These are phyloP conservation scores for Periphyllus acericola DNA, from an alignment of 2,888 invertebrate genomes.

Conservation along the genomic window DNA sequence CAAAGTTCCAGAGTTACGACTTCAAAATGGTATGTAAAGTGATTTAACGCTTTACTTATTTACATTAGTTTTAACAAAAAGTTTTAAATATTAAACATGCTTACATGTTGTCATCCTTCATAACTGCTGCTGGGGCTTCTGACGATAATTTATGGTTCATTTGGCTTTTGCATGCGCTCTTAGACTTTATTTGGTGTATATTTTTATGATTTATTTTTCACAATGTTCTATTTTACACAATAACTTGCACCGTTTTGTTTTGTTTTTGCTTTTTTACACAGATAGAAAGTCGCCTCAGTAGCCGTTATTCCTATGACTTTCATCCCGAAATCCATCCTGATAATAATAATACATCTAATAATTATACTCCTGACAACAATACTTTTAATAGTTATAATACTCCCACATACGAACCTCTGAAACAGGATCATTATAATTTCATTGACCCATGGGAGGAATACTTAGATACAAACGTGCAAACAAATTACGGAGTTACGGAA, in stretches of 20 bases:
- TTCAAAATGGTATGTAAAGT: constrained; percentile 49
- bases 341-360: constrained; percentile 30
- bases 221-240: constrained; percentile 57
- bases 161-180: constrained; percentile 51
- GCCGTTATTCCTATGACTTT: constrained; percentile 63
- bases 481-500: not conserved
- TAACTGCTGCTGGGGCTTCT: constrained; percentile 61
- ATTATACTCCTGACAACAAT: constrained; percentile 32
- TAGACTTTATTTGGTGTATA: constrained; percentile 34
- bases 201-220: constrained; percentile 47
- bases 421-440: constrained; percentile 65
- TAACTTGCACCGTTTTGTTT: constrained; percentile 63
- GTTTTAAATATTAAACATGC: not conserved
- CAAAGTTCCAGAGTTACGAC: constrained; percentile 19
- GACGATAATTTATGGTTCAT: not conserved
- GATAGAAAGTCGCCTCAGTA: constrained; percentile 64
- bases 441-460: constrained; percentile 82
- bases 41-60: constrained; percentile 33
- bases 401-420: constrained; percentile 40
- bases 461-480: constrained; percentile 15
- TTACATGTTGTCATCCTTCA: constrained; percentile 22
- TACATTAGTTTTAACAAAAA: constrained; percentile 19
- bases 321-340: constrained; percentile 41
- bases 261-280: constrained; percentile 63
- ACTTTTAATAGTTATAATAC: not conserved